Base-by-base conservation (phyloP, 2,797 vertebrate genomes). In the Lagodon rhomboides region DNA sequence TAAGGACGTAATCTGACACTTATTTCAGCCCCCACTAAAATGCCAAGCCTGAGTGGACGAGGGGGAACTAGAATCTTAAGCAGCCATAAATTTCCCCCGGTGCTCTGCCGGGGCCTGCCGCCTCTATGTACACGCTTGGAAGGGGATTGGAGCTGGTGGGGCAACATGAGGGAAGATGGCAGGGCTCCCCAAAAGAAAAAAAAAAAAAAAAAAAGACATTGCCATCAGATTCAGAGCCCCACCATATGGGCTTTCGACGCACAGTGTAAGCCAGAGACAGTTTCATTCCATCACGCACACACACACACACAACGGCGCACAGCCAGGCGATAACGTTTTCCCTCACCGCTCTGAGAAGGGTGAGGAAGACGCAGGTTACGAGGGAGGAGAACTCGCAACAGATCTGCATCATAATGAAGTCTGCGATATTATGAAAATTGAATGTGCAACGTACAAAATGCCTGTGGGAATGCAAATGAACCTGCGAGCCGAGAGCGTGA, bases 41-140 rank as follows among this genome's bases (percentile, higher is more conserved):
- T 74, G 69, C 67, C 83, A 87, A 88, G 73, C 58, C 72, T 80
- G 66, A 73, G 61, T 51, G 62, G 68, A 76, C 79, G 83, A 66
- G 38, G n/a, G 27, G 23, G 22, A 67, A 73, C 55, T 67, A 63
- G 70, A 85, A 89, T 86, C 54, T 77, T 77, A 86, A 78, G 69
- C 56, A 87, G 64, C 67, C 70, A 85, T 84, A 85, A 58, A 84
- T 85, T 79, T 85, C 63, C 79, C 58, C 58, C 64, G 69, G 86
- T 88, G 79, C 67, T 85, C 75, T 77, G 75, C 80, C 43, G 23
- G 25, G 71, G 47, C 50, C 68, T 73, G 44, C 5, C 38, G 20
- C 50, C 50, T 74, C 65, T 83, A 50, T 80, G 59, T 70, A 55
- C 50, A 55, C 15, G 38, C 71, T 74, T 55, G 68, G 71, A 83